These are phyloP conservation scores for Lerema accius DNA, from an alignment of 1,140 invertebrate genomes.

Conservation along the genomic window DNA sequence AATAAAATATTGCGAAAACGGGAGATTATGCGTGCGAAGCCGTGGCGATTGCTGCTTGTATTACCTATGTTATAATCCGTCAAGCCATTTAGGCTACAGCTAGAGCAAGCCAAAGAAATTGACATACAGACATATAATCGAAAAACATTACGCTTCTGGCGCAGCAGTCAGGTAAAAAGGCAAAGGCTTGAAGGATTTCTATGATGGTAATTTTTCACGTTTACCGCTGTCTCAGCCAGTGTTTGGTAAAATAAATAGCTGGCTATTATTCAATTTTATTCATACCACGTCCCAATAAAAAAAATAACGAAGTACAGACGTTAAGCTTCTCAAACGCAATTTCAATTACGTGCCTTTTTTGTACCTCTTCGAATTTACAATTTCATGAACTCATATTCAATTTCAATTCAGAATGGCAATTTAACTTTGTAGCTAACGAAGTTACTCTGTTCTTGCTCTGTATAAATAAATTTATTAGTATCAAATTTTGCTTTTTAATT, in stretches of 20 bases:
- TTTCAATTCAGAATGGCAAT: conserved; percentile 15
- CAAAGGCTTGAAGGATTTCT: too few species aligned
- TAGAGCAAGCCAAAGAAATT: too few species aligned
- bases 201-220: background rate
- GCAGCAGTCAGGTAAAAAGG: too few species aligned
- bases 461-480: background rate
- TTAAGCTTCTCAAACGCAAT: conserved; percentile 3
- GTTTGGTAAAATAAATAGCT: conserved; percentile 13
- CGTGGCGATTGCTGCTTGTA: too few species aligned
- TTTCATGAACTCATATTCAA: conserved; percentile 6
- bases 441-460: conserved; percentile 4
- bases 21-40: too few species aligned
- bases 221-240: conserved; percentile 4
- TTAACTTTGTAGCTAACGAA: conserved; percentile 6
- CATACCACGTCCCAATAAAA: conserved; percentile 2
- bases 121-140: too few species aligned
- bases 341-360: background rate
- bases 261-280: conserved; percentile 14
- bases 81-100: too few species aligned
- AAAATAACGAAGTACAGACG: conserved; percentile 2
- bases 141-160: too few species aligned
- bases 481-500: too few species aligned
- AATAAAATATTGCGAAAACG: too few species aligned
- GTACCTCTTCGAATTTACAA: conserved; percentile 5
- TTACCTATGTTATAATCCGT: too few species aligned